These are phyloP conservation scores for Cremastinae sp. DNA, from an alignment of 2,888 invertebrate genomes.

Conservation along the genomic window DNA sequence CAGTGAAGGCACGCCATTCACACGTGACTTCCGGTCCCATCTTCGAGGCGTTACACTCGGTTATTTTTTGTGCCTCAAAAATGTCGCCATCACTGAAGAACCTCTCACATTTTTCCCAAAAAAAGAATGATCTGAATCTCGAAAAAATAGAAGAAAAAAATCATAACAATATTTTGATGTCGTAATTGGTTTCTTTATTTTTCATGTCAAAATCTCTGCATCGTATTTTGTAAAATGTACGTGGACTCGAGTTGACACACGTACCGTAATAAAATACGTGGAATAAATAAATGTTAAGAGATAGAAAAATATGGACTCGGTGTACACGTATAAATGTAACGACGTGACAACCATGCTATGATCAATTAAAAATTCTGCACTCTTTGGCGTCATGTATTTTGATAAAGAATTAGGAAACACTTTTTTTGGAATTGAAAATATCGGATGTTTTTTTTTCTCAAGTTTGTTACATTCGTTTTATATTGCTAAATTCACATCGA, in stretches of 20 bases:
- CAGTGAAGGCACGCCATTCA: conserved; percentile 70
- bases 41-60: conserved; percentile 49
- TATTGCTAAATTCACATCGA: not conserved
- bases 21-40: conserved; percentile 76
- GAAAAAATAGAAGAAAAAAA: not conserved
- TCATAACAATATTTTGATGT: not conserved
- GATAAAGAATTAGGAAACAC: too few species aligned
- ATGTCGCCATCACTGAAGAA: not conserved
- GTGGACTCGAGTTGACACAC: conserved; percentile 51
- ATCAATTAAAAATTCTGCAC: conserved; percentile 10
- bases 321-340: conserved; percentile 57
- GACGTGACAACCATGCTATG: conserved; percentile 60
- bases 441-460: not conserved
- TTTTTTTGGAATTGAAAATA: too few species aligned
- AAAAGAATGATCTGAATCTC: not conserved
- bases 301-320: conserved; percentile 42
- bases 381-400: too few species aligned
- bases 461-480: not conserved
- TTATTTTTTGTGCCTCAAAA: not conserved
- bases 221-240: conserved; percentile 32
- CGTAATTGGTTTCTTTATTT: too few species aligned
- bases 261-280: conserved; percentile 34
- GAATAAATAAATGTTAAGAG: conserved; percentile 47
- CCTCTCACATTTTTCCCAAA: too few species aligned
- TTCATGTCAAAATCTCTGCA: not conserved